Evolutionary conservation across 2,888 invertebrate genomes (phyloP).

Genomic region (Drosophila helvetica): DNA sequence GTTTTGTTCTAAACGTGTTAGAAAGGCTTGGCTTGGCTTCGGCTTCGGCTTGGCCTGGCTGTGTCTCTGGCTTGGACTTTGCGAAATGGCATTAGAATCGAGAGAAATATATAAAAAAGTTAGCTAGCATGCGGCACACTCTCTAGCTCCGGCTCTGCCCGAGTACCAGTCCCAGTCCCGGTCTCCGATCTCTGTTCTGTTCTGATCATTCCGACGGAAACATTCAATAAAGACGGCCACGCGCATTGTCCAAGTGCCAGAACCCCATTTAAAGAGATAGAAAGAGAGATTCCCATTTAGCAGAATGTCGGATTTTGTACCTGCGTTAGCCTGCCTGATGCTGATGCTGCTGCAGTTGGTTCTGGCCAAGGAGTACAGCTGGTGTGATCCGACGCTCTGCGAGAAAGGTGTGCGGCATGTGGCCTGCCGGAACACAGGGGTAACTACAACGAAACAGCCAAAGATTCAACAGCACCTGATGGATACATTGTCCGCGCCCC

Average conservation of each 20-base stretch:
- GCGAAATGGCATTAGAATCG: slow-evolving; percentile 64
- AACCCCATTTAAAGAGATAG: slow-evolving; percentile 8
- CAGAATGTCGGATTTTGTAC: neutral
- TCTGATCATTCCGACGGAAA: slow-evolving; percentile 76
- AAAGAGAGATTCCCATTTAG: slow-evolving; percentile 12
- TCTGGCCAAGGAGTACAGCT: slow-evolving; percentile 58
- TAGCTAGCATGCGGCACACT: slow-evolving; percentile 33
- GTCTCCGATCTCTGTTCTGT: slow-evolving; percentile 67
- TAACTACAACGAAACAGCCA: slow-evolving; percentile 44
- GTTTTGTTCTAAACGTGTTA: slow-evolving; percentile 78
- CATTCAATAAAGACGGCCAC: slow-evolving; percentile 80
- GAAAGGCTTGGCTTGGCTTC: slow-evolving; percentile 77
- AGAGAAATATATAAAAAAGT: slow-evolving; percentile 66
- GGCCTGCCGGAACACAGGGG: slow-evolving; percentile 82
- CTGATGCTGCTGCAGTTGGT: slow-evolving; percentile 47
- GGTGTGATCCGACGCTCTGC: slow-evolving; percentile 80
- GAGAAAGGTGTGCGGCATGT: slow-evolving; percentile 71
- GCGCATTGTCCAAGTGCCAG: slow-evolving; percentile 48
- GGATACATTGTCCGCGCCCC: neutral
- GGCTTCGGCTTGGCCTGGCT: slow-evolving; percentile 31
- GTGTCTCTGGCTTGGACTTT: slow-evolving; percentile 24
- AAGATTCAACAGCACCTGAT: neutral
- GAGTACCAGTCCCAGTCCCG: slow-evolving; percentile 39
- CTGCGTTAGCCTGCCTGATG: slow-evolving; percentile 11
- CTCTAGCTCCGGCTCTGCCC: slow-evolving; percentile 32